phyloP scores from a whole-genome alignment of 1,140 invertebrate species.

The Pogonognathellus flavescens region DNA sequence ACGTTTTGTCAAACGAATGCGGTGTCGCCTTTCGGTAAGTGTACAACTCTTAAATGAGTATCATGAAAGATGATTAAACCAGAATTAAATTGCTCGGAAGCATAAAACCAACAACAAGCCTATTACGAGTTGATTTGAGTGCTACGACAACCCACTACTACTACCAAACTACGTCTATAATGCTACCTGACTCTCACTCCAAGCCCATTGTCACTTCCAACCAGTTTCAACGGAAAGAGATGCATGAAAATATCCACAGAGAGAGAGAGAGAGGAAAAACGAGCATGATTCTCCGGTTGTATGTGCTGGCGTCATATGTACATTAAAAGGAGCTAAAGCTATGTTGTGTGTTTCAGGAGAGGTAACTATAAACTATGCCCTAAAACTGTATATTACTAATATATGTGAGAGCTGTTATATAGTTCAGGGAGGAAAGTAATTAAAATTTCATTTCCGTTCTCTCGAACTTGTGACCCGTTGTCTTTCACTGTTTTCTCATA shows the following conservation, averaged over 20 bases:
- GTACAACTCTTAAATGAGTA: background rate
- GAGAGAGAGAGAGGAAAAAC: no score
- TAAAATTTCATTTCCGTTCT: conserved; percentile 44
- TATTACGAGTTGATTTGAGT: conserved; percentile 7
- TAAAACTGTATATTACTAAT: background rate
- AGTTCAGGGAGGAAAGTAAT: conserved; percentile 39
- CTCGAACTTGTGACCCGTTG: conserved; percentile 39
- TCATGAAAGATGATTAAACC: conserved; percentile 40
- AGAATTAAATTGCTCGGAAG: conserved; percentile 33
- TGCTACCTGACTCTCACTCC: background rate
- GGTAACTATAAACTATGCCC: background rate
- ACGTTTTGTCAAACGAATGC: conserved; percentile 10
- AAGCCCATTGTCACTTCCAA: conserved; percentile 11
- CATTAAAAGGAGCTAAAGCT: no score
- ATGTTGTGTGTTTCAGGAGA: background rate
- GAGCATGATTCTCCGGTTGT: no score
- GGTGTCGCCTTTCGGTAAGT: conserved; percentile 1
- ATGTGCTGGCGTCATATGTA: background rate
- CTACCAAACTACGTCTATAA: background rate
- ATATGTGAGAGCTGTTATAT: background rate
- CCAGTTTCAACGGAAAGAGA: background rate
- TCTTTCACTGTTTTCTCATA: background rate
- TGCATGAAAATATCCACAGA: conserved; percentile 14
- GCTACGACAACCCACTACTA: background rate
- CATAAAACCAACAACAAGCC: conserved; percentile 42